Evolutionary conservation across 2,797 vertebrate genomes (phyloP), one percentile per base, ranked within the genome.

Genomic region (Vultur gryphus): DNA sequence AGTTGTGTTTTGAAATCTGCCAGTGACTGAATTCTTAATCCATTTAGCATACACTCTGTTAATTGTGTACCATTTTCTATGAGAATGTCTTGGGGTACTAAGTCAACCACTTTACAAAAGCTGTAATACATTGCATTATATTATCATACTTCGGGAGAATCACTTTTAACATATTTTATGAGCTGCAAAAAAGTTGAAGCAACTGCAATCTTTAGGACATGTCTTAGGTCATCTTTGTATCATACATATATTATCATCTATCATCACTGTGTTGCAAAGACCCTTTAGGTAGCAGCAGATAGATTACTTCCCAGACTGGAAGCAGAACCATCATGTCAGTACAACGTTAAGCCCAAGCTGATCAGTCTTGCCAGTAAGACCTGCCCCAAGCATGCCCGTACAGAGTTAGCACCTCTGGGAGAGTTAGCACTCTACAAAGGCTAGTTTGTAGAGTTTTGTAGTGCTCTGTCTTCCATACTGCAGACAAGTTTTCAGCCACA

Each of bases 301-400:
- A 11, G 12, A 8, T 88, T 29, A 23, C 18, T 88, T 70, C 59
- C 64, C 67, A 84, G 18, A 41, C 46, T 82, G 58, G 39, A 54
- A 80, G 26, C 76, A 82, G 66, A 73, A 37, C n/a, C 21, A 4
- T 80, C 2, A 3, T 16, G 23, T 58, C 39, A 83, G 12, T 48
- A 31, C 21, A 16, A 25, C 5, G 12, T n/a, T 49, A 70, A 61
- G 29, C 13, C 31, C 54, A 41, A 37, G 33, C 33, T 43, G 11
- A 23, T 52, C 49, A n/a, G 29, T 84, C 54, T 46, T 49, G 13
- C 41, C 54, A 11, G 16, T 26, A 4, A 62, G 46, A 39, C 26
- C 59, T 77, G 13, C 29, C 55, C 59, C 72, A 44, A 25, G n/a
- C 2, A 0, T 41, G 16, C 20, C 61, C 3, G 0, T 57, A 9